Percentiles rank a stretch among this genome's conserved stretches.
phyloP scores from a whole-genome alignment of 2,888 invertebrate genomes.

The Temnothorax rugatulus region DNA sequence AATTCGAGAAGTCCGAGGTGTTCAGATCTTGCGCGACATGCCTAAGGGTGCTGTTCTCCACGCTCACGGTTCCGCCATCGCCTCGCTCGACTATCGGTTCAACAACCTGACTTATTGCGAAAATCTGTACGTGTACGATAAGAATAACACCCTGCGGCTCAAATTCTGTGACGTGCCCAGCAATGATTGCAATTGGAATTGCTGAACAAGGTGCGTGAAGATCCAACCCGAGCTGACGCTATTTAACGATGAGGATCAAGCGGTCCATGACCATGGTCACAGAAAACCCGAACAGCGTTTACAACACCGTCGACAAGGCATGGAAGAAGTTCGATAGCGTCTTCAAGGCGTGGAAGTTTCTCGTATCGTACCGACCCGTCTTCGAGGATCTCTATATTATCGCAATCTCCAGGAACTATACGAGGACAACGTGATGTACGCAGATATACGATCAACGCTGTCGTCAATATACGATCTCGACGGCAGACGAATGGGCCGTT shows the following conservation, averaged over 20 bases:
- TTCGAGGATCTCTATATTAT: slow-evolving; percentile 90
- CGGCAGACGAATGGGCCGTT: slow-evolving; percentile 87
- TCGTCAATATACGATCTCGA: slow-evolving; percentile 90
- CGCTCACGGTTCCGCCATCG: slow-evolving; percentile 90
- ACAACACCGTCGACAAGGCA: slow-evolving; percentile 87
- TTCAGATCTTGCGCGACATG: slow-evolving; percentile 89
- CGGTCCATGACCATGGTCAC: slow-evolving; percentile 88
- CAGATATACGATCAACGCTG: slow-evolving; percentile 90
- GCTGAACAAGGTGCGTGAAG: slow-evolving; percentile 75
- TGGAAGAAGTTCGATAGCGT: slow-evolving; percentile 89
- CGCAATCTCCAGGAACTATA: slow-evolving; percentile 89
- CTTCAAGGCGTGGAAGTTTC: slow-evolving; percentile 87
- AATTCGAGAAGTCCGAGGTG: slow-evolving; percentile 89
- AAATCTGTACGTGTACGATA: slow-evolving; percentile 84
- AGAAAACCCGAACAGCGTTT: slow-evolving; percentile 87
- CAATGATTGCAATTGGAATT: slow-evolving; percentile 76
- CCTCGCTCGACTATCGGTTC: slow-evolving; percentile 89
- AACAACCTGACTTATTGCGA: slow-evolving; percentile 89
- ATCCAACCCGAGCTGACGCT: slow-evolving; percentile 74
- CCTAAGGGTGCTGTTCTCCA: slow-evolving; percentile 93
- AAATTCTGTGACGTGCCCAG: slow-evolving; percentile 72
- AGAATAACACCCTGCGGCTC: slow-evolving; percentile 70
- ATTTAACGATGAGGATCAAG: slow-evolving; percentile 88
- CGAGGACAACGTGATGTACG: slow-evolving; percentile 90
- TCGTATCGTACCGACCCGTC: slow-evolving; percentile 89